Evolutionary conservation across 2,113 vertebrate genomes (phyloP).

Genomic region (Leptocoma aspasia): DNA sequence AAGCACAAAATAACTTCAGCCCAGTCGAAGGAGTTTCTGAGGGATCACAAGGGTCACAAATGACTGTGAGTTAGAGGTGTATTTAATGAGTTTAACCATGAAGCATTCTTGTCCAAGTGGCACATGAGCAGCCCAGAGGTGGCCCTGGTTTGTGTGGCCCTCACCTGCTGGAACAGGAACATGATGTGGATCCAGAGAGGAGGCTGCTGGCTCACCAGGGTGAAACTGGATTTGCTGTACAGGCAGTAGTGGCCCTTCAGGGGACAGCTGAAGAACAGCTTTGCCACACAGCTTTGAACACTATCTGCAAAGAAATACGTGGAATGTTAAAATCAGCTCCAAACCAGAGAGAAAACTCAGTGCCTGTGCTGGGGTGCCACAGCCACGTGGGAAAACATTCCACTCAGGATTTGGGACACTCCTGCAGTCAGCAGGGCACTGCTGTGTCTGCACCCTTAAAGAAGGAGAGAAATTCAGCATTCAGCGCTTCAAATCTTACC

Average conservation of each 20-base stretch:
- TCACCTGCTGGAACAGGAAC: constrained; percentile 92
- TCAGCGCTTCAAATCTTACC: neutral
- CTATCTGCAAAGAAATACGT: constrained; percentile 73
- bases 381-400: neutral
- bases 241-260: constrained; percentile 93
- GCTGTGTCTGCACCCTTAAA: neutral
- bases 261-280: constrained; percentile 90
- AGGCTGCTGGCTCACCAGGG: constrained; percentile 84
- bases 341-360: neutral
- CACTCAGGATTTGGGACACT: fast-evolving
- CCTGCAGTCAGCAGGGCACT: neutral
- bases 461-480: neutral
- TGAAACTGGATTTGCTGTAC: constrained; percentile 90
- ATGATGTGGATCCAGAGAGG: constrained; percentile 93
- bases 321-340: neutral
- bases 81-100: neutral
- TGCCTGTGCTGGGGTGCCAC: neutral
- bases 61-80: neutral
- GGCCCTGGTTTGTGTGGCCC: neutral
- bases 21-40: fast-evolving
- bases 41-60: neutral
- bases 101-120: neutral
- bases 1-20: neutral
- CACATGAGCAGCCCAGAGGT: neutral
- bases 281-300: constrained; percentile 80